Evolutionary conservation across 2,888 invertebrate genomes (phyloP).

Genomic region (Phrixothrix hirtus): DNA sequence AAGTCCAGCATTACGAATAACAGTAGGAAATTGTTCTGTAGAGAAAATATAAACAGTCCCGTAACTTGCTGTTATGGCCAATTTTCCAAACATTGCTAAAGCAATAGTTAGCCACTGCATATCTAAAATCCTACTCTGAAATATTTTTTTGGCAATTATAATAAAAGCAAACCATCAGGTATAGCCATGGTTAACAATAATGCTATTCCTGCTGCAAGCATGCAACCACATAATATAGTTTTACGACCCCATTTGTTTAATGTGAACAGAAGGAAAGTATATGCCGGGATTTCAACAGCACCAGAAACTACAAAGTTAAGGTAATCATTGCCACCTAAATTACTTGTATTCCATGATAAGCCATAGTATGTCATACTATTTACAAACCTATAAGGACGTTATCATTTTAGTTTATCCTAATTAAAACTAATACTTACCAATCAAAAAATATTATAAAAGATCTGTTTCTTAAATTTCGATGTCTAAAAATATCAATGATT

Average conservation of each 20-base stretch:
- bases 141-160: too few species aligned
- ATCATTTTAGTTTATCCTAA: not conserved
- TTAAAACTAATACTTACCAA: conserved; percentile 59
- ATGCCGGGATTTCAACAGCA: conserved; percentile 76
- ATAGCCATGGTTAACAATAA: conserved; percentile 64
- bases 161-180: conserved; percentile 57
- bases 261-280: conserved; percentile 66
- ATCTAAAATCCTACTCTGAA: too few species aligned
- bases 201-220: conserved; percentile 66
- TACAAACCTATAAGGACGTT: conserved; percentile 70
- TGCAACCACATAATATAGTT: conserved; percentile 68
- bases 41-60: conserved; percentile 75
- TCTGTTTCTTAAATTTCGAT: conserved; percentile 67
- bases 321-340: conserved; percentile 71
- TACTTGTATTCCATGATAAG: conserved; percentile 74
- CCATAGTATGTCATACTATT: conserved; percentile 80
- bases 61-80: conserved; percentile 73
- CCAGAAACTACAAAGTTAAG: conserved; percentile 76
- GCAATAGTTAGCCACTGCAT: conserved; percentile 59
- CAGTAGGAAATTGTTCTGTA: conserved; percentile 75
- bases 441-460: conserved; percentile 72
- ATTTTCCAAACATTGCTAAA: conserved; percentile 72
- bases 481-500: conserved; percentile 64
- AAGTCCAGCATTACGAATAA: conserved; percentile 67
- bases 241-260: conserved; percentile 73